A percentile compares a stretch with the other conserved stretches of the same genome.
Evolutionary conservation across 2,797 vertebrate species (phyloP).

Genomic region (Falco columbarius): DNA sequence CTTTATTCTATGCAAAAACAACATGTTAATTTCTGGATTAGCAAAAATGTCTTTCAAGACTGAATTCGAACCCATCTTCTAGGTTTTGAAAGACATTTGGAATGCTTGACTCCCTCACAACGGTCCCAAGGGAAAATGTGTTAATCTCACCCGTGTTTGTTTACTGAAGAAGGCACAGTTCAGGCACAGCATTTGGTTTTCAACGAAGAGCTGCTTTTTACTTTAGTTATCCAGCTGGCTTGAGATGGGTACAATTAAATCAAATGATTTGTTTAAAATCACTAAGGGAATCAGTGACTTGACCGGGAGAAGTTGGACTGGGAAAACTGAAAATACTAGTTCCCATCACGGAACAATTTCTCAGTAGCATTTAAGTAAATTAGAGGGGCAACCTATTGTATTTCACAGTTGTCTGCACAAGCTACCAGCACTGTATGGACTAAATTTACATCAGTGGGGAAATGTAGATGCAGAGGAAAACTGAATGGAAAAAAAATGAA

Average conservation of each 20-base stretch:
- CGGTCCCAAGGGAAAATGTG: not conserved
- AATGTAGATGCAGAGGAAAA: not conserved
- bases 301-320: not conserved
- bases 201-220: not conserved
- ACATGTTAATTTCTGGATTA: slow-evolving; percentile 32
- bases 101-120: not conserved
- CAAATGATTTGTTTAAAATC: slow-evolving; percentile 12
- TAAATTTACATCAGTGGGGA: not conserved
- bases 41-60: not conserved
- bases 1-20: slow-evolving; percentile 1
- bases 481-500: not conserved
- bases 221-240: slow-evolving; percentile 24
- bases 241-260: not conserved
- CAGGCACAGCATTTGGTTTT: not conserved
- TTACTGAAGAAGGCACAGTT: slow-evolving; percentile 3
- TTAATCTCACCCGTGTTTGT: not conserved
- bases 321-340: slow-evolving; percentile 50
- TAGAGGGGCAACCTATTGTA: slow-evolving; percentile 21
- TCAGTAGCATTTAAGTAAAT: slow-evolving; percentile 54
- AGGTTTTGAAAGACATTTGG: slow-evolving; percentile 36
- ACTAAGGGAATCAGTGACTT: not conserved
- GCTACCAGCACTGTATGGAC: not conserved
- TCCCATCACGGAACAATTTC: not conserved
- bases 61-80: not conserved
- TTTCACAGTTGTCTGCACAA: slow-evolving; percentile 22